Percentiles rank a stretch among this genome's conserved stretches.
Conservation (phyloP, 2,888 invertebrate genomes). For the Lymantria dispar region DNA sequence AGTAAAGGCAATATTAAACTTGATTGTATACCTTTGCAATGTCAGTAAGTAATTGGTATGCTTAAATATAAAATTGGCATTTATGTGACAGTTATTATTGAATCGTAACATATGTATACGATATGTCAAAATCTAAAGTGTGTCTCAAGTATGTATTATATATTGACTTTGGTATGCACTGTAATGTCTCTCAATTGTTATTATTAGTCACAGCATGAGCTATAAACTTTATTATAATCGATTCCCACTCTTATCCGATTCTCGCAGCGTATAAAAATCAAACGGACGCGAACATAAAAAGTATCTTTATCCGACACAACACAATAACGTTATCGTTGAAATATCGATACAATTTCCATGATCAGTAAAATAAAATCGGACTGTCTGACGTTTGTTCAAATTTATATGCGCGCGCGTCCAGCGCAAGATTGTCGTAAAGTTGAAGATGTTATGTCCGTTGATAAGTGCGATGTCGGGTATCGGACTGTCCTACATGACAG, state of each 20-base stretch:
- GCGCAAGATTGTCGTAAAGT: constrained; percentile 74
- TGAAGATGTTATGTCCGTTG: constrained; percentile 76
- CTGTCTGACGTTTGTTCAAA: constrained; percentile 70
- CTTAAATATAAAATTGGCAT: background rate
- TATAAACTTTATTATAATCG: constrained; percentile 48
- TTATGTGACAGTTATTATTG: background rate
- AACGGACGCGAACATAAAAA: constrained; percentile 65
- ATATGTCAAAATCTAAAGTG: background rate
- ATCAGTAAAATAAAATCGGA: constrained; percentile 77
- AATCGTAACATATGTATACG: background rate
- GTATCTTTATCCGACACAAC: constrained; percentile 61
- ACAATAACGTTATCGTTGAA: constrained; percentile 76
- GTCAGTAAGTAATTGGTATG: background rate
- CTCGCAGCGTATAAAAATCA: constrained; percentile 59
- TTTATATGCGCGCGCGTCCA: constrained; percentile 67
- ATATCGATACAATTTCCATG: constrained; percentile 80
- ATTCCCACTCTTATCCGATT: constrained; percentile 39
- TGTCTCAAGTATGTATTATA: background rate
- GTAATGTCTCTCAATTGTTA: constrained; percentile 19
- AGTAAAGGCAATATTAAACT: background rate
- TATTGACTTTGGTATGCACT: constrained; percentile 14
- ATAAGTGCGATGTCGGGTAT: constrained; percentile 74
- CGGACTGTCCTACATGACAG: constrained; percentile 69
- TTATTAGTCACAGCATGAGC: constrained; percentile 30
- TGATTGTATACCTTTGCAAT: background rate